phyloP scores from a whole-genome alignment of 2,888 invertebrate species.

The Charanyca ferruginea region DNA sequence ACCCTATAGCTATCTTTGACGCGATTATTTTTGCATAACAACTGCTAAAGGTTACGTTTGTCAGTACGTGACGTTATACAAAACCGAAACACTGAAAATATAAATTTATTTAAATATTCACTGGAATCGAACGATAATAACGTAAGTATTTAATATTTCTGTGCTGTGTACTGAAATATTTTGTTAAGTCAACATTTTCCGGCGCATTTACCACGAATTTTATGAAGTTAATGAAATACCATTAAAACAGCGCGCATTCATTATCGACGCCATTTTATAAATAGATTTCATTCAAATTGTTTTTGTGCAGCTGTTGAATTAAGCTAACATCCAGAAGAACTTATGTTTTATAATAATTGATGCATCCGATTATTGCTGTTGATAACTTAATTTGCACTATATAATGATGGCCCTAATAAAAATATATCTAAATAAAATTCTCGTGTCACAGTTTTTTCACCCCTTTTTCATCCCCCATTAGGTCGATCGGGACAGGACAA shows the following conservation, averaged over 20 bases:
- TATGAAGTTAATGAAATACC: slow-evolving; percentile 52
- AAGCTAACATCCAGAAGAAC: background rate
- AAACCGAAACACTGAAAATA: slow-evolving; percentile 43
- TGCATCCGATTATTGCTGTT: no score
- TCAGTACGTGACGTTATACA: slow-evolving; percentile 41
- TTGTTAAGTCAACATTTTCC: slow-evolving; percentile 53
- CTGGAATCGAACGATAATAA: slow-evolving; percentile 44
- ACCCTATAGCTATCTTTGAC: slow-evolving; percentile 44
- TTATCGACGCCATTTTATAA: slow-evolving; percentile 47
- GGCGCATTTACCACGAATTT: slow-evolving; percentile 54
- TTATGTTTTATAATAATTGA: background rate
- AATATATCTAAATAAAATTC: no score
- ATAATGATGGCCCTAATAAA: background rate
- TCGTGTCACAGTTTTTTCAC: no score
- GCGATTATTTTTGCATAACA: slow-evolving; percentile 58
- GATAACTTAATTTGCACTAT: no score
- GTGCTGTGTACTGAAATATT: slow-evolving; percentile 57
- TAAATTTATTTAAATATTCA: slow-evolving; percentile 47
- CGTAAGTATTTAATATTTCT: slow-evolving; percentile 48
- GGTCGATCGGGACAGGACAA: no score
- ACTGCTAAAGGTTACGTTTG: slow-evolving; percentile 8
- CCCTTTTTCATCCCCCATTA: no score
- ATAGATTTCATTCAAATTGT: slow-evolving; percentile 23
- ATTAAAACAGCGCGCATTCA: slow-evolving; percentile 53
- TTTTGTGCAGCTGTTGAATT: slow-evolving; percentile 8